These are phyloP conservation scores for Allygus modestus DNA, from an alignment of 2,888 invertebrate genomes.

Conservation along the genomic window DNA sequence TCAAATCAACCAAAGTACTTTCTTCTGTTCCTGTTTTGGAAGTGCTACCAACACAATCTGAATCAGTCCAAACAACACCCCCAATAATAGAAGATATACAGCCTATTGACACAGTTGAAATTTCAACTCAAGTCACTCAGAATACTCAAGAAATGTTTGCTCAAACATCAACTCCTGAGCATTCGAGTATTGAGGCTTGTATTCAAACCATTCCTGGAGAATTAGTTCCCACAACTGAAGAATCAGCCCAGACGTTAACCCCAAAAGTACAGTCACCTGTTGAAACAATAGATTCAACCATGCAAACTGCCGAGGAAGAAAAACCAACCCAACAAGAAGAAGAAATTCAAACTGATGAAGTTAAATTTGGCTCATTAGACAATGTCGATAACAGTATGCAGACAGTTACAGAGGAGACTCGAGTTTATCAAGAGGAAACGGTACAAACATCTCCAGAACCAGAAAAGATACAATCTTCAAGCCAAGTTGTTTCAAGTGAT, in stretches of 20 bases:
- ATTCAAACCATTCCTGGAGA: conserved; percentile 47
- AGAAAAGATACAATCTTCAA: conserved; percentile 49
- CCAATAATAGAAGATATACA: conserved; percentile 73
- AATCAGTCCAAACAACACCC: conserved; percentile 59
- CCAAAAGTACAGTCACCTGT: conserved; percentile 52
- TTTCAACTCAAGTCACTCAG: conserved; percentile 67
- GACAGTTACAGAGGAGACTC: conserved; percentile 51
- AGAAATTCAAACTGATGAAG: conserved; percentile 62
- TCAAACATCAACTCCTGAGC: conserved; percentile 76
- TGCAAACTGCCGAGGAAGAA: conserved; percentile 56
- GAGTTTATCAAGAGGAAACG: conserved; percentile 53
- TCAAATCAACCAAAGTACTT: conserved; percentile 54
- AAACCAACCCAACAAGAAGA: conserved; percentile 45
- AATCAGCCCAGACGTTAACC: conserved; percentile 50
- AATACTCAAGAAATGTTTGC: conserved; percentile 73
- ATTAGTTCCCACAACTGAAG: conserved; percentile 45
- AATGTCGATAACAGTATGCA: conserved; percentile 62
- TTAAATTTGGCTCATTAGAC: conserved; percentile 39
- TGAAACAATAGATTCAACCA: conserved; percentile 55
- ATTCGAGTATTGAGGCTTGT: conserved; percentile 26
- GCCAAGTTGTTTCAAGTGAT: conserved; percentile 47
- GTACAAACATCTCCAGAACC: conserved; percentile 64
- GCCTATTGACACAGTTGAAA: conserved; percentile 73
- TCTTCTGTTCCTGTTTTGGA: conserved; percentile 63
- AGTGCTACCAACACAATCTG: conserved; percentile 58